Percentiles rank a stretch among this genome's conserved stretches.
Evolutionary conservation across 2,113 vertebrate species (phyloP).

Genomic region (Myotis lucifugus): DNA sequence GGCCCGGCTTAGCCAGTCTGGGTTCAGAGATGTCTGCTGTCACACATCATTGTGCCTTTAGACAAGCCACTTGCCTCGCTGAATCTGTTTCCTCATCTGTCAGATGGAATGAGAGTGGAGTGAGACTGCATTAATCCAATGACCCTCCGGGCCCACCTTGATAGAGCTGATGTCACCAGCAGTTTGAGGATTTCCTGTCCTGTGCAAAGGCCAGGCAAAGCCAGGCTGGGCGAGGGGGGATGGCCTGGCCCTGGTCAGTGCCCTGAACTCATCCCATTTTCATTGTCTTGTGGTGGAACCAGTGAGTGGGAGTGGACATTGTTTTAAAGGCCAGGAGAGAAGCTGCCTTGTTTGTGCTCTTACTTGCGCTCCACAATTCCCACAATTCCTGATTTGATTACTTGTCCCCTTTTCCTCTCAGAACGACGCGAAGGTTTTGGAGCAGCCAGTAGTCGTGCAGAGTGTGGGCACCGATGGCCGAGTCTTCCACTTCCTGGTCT

Average conservation of each 20-base stretch:
- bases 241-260: neutral
- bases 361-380: rapidly evolving
- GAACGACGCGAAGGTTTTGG: conserved; percentile 41
- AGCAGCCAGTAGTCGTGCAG: conserved; percentile 70
- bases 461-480: conserved; percentile 72
- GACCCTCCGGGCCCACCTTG: neutral
- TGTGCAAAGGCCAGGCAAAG: neutral
- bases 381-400: neutral
- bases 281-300: neutral
- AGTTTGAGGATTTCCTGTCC: neutral
- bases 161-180: neutral
- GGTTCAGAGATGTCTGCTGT: neutral
- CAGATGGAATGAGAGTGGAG: neutral
- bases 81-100: neutral
- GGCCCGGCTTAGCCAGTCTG: neutral
- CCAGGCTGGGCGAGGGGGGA: neutral
- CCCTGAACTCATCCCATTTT: neutral
- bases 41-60: neutral
- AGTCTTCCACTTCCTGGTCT: conserved; percentile 77
- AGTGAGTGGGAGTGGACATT: neutral
- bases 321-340: neutral
- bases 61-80: neutral
- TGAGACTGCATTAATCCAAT: neutral
- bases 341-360: neutral
- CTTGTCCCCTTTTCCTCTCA: neutral